These are phyloP conservation scores for Corella eumyota DNA, from an alignment of 23 tunicate genomes.

Conservation along the genomic window DNA sequence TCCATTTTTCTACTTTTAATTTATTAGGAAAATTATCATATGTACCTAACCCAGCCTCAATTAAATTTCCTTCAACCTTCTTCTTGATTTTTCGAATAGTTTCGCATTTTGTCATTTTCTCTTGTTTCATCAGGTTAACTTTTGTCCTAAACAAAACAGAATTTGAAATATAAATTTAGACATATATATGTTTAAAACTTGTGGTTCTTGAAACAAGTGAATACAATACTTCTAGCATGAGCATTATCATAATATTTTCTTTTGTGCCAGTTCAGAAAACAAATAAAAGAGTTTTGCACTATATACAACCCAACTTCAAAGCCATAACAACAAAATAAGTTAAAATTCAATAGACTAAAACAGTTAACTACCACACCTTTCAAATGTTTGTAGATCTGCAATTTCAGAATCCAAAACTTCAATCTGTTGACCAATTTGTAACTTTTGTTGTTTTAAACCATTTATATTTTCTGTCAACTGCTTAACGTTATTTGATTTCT, in stretches of 20 bases:
- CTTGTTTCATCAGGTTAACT: slow-evolving; percentile 38
- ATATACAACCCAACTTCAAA: too few relatives aligned
- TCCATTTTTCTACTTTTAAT: slow-evolving; percentile 28
- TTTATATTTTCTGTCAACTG: slow-evolving; percentile 6
- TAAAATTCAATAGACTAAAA: too few relatives aligned
- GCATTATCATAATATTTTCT: too few relatives aligned
- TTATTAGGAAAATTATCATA: slow-evolving; percentile 26
- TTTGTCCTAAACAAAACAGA: slow-evolving; percentile 31
- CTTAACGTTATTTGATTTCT: slow-evolving; percentile 23
- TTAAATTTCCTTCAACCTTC: slow-evolving; percentile 4
- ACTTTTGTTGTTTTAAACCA: slow-evolving; percentile 14
- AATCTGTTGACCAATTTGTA: slow-evolving; percentile 11
- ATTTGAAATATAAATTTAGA: too few relatives aligned
- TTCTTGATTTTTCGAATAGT: slow-evolving; percentile 17
- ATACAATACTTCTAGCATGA: too few relatives aligned
- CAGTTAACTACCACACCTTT: too few relatives aligned
- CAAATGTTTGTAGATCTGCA: slow-evolving; percentile 21
- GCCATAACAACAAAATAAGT: too few relatives aligned
- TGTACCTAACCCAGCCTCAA: slow-evolving; percentile 14
- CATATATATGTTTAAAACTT: too few relatives aligned
- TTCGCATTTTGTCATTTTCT: slow-evolving; percentile 33
- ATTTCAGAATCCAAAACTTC: slow-evolving; percentile 39
- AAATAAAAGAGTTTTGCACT: too few relatives aligned
- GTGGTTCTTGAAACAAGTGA: slow-evolving; percentile 24
- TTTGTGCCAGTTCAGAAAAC: too few relatives aligned